Evolutionary conservation across 2,797 vertebrate genomes (phyloP).

Genomic region (Falco novaeseelandiae): DNA sequence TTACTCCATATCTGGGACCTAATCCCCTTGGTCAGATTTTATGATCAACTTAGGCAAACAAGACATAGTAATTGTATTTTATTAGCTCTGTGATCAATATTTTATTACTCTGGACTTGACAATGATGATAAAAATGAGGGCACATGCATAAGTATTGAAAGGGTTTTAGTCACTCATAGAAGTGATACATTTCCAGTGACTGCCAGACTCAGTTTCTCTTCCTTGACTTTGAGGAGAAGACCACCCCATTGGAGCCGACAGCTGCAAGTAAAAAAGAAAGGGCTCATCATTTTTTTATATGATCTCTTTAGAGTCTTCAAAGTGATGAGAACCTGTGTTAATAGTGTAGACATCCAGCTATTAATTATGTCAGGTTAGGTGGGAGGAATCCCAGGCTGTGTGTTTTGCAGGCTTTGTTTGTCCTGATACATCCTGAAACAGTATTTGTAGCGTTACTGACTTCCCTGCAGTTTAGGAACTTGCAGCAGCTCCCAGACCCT

Average conservation of each 20-base stretch:
- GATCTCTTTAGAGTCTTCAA: background rate
- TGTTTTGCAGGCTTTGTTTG: background rate
- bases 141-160: conserved; percentile 21
- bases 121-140: conserved; percentile 48
- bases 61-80: conserved; percentile 61
- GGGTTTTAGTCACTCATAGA: conserved; percentile 4
- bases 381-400: background rate
- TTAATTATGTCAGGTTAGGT: background rate
- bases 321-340: background rate
- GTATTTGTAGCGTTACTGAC: fast-evolving
- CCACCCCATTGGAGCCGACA: background rate
- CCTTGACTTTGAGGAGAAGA: background rate
- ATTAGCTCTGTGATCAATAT: conserved; percentile 55
- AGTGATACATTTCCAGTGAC: background rate
- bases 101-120: conserved; percentile 50
- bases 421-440: background rate
- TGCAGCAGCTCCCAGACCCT: background rate
- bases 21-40: conserved; percentile 57
- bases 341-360: background rate
- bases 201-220: background rate
- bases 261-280: background rate
- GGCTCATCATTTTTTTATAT: fast-evolving
- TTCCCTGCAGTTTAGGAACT: background rate
- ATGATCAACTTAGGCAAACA: conserved; percentile 49
- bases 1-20: conserved; percentile 34